These are phyloP conservation scores for Eurois occulta DNA, from an alignment of 2,888 invertebrate genomes.

Conservation along the genomic window DNA sequence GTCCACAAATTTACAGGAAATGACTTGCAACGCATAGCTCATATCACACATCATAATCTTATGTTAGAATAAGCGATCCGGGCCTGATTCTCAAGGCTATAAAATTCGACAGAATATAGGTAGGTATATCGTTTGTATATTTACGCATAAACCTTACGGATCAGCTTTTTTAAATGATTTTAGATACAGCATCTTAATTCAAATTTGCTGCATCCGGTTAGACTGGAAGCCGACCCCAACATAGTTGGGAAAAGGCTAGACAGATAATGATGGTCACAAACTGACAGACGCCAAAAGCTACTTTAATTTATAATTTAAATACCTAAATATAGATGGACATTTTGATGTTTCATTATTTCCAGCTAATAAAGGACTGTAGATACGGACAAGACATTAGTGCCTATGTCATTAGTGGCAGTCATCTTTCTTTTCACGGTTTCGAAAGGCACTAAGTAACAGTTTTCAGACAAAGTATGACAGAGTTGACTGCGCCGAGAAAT, in stretches of 20 bases:
- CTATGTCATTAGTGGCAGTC: no score
- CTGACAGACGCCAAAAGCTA: background rate
- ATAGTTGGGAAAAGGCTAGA: no score
- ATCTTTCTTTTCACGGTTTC: background rate
- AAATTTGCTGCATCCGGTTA: no score
- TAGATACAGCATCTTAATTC: background rate
- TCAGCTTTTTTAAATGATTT: background rate
- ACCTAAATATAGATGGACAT: background rate
- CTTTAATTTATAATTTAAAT: background rate
- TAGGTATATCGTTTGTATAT: background rate
- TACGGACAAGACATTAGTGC: no score
- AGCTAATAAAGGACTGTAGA: background rate
- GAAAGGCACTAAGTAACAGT: background rate
- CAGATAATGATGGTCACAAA: no score
- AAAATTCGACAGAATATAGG: background rate
- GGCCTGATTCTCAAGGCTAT: background rate
- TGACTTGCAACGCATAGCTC: background rate
- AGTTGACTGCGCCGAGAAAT: background rate
- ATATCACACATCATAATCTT: background rate
- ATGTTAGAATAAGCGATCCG: background rate
- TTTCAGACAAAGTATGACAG: background rate
- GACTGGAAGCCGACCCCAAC: no score
- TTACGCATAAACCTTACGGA: background rate
- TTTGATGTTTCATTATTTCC: background rate
- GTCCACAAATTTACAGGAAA: conserved; percentile 16